Evolutionary conservation across 2,888 invertebrate species (phyloP), one percentile per base, ranked within the genome.

Genomic region (Strigamia maritima): DNA sequence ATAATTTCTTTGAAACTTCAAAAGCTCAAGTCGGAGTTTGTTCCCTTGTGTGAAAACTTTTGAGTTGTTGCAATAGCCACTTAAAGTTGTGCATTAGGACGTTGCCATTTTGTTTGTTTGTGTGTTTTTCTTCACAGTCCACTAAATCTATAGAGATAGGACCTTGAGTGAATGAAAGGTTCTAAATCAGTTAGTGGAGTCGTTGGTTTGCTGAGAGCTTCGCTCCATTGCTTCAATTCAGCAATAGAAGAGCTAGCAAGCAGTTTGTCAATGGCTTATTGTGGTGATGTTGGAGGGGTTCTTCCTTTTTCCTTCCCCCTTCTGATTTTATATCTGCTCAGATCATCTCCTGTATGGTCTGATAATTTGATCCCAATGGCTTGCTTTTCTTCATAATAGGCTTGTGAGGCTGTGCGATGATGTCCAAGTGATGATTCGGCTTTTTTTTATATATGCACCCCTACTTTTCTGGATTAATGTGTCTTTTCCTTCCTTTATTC

Each of bases 201-300:
- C 28, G 26, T 70, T 70, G 70, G 70, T 70, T 70, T 70, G 70
- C 26, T 26, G 16, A 26, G 70, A 70, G 70, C 70, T 26, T 70
- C 70, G 70, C 70, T 70, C 70, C 70, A 70, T 70, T 26, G 70
- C 70, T 70, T 7, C 70, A 70, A 70, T 70, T 70, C 70, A 70
- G 70, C 70, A 26, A 70, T 24, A n/a, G 70, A 70, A 70, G 70
- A 70, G 28, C 14, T 70, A 26, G 70, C 70, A 70, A 70, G 70
- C 70, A 70, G 70, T 70, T 70, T 70, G 70, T 70, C 70, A 70
- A 70, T 70, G 70, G 70, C 70, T 70, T 70, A 70, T 70, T 70
- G 70, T 70, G 70, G 70, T 70, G 70, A 70, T 70, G 70, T 70
- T 70, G 26, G 70, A 70, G 70, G 70, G 70, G 70, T 70, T 70